Conservation (phyloP, 1,140 invertebrate genomes). For the Cyphomyrmex costatus region DNA sequence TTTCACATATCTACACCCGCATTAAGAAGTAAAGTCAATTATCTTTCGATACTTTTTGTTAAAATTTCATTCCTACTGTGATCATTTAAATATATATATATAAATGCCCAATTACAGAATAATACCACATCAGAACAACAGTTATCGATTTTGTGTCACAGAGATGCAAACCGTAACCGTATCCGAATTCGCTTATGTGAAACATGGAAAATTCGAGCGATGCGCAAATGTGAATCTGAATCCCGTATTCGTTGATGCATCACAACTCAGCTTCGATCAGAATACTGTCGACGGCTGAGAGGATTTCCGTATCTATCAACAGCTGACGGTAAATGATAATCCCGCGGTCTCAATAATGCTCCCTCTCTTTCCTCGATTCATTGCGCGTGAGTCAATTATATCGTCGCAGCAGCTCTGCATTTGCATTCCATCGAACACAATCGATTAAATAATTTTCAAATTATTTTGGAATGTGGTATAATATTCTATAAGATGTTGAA, state of each 20-base stretch:
- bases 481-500: background rate
- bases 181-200: background rate
- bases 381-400: slow-evolving; percentile 63
- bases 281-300: slow-evolving; percentile 20
- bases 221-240: slow-evolving; percentile 6
- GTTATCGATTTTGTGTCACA: background rate
- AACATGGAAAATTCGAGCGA: background rate
- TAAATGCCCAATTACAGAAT: background rate
- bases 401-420: background rate
- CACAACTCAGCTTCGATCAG: slow-evolving; percentile 27
- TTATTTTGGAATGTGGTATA: background rate
- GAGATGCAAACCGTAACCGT: background rate
- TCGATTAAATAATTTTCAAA: background rate
- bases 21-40: background rate
- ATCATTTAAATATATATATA: background rate
- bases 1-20: background rate
- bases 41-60: background rate
- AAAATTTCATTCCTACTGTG: too few relatives aligned
- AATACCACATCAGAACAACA: background rate
- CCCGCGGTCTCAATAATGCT: background rate
- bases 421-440: background rate
- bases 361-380: slow-evolving; percentile 35
- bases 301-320: slow-evolving; percentile 60
- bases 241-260: slow-evolving; percentile 21
- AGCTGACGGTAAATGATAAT: slow-evolving; percentile 46